Conservation (phyloP, 2,113 vertebrate species). For the Callorhinus ursinus region DNA sequence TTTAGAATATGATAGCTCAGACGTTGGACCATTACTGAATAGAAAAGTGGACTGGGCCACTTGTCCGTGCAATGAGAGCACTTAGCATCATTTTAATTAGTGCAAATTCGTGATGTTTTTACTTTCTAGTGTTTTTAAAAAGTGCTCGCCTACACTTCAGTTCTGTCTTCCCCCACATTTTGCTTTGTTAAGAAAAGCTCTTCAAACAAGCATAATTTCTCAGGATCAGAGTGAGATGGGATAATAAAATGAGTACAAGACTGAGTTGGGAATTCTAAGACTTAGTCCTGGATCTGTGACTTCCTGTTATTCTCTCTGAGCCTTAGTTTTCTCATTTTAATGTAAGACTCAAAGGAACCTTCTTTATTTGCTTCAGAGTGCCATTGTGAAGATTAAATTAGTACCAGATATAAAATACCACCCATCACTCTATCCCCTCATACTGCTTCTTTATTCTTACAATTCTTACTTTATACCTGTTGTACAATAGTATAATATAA, state of each 20-base stretch:
- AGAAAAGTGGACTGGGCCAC: background rate
- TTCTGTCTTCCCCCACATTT: background rate
- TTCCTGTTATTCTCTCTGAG: background rate
- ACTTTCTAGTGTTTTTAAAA: constrained; percentile 4
- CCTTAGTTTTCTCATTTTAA: constrained; percentile 8
- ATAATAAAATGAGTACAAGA: background rate
- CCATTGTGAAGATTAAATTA: background rate
- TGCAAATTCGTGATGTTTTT: constrained; percentile 29
- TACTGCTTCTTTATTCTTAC: background rate
- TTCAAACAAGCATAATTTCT: background rate
- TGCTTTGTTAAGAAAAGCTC: constrained; percentile 19
- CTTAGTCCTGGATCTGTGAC: background rate
- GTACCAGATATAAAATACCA: background rate
- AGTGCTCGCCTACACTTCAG: background rate
- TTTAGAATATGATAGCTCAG: constrained; percentile 17
- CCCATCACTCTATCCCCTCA: background rate
- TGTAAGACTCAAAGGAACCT: background rate
- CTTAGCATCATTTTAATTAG: constrained; percentile 50
- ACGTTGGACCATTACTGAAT: background rate
- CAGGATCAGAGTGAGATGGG: background rate
- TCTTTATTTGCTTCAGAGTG: background rate
- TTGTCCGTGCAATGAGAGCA: background rate
- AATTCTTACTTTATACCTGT: background rate
- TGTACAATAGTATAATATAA: too few relatives aligned
- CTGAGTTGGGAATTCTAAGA: background rate